Conservation (phyloP, 2,113 vertebrate species). For the Bucco capensis region DNA sequence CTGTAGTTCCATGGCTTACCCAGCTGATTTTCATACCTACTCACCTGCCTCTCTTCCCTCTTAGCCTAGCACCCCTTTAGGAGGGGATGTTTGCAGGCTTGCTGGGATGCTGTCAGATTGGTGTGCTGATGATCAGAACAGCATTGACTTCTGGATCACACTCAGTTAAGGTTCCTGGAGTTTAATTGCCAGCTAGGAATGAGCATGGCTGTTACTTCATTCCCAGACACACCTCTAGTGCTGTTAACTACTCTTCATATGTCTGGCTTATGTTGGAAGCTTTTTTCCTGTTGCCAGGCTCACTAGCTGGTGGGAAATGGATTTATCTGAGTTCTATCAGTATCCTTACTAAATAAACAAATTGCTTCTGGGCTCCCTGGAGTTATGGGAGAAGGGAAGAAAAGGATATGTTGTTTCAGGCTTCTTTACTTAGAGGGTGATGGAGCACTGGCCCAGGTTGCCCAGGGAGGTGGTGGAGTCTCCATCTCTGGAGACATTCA, state of each 20-base stretch:
- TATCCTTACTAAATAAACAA: background rate
- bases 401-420: background rate
- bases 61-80: background rate
- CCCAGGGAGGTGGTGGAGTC: too few species aligned
- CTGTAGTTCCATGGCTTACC: background rate
- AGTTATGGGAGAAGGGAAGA: background rate
- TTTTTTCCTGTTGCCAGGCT: background rate
- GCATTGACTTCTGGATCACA: background rate
- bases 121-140: background rate
- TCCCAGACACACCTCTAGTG: background rate
- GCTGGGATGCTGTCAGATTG: background rate
- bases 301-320: background rate
- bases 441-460: too few species aligned
- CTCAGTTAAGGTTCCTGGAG: background rate
- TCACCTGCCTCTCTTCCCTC: background rate
- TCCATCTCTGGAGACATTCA: too few species aligned
- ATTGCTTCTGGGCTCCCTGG: background rate
- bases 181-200: background rate
- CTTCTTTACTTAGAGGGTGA: too few species aligned
- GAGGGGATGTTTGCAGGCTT: background rate
- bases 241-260: background rate
- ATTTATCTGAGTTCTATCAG: background rate
- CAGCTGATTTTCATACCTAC: rapidly evolving
- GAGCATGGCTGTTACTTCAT: background rate
- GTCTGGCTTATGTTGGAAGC: rapidly evolving